A percentile compares a stretch with the other conserved stretches of the same genome.
These are phyloP conservation scores for Nyctibius grandis DNA, from an alignment of 2,797 vertebrate genomes.

Conservation along the genomic window DNA sequence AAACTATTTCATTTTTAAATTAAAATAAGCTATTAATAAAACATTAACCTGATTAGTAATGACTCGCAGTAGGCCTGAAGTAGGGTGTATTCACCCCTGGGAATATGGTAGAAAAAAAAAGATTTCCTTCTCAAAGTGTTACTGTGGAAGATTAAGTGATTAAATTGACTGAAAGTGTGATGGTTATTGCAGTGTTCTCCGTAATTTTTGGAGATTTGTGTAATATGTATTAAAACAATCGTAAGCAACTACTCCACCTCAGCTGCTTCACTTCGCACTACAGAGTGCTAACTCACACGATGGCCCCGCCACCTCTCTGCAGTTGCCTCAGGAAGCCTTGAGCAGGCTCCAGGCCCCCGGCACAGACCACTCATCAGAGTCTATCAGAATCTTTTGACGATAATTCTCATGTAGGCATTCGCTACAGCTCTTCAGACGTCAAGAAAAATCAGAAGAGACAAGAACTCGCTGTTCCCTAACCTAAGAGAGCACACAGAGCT, in stretches of 20 bases:
- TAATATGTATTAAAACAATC: background rate
- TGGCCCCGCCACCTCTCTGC: accelerated
- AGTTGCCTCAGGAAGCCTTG: background rate
- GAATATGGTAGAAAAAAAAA: background rate
- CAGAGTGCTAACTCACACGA: background rate
- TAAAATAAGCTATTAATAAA: conserved; percentile 8
- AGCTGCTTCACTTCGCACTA: background rate
- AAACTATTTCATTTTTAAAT: background rate
- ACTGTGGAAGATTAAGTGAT: background rate
- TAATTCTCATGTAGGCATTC: background rate
- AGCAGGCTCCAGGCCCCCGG: background rate
- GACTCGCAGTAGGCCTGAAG: background rate
- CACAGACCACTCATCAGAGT: background rate
- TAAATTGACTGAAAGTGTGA: background rate
- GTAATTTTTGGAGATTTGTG: background rate
- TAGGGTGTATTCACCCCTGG: background rate
- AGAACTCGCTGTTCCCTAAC: background rate
- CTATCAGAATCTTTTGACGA: background rate
- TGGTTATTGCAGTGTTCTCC: background rate
- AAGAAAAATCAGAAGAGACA: background rate
- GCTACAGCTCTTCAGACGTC: background rate
- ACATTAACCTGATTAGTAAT: background rate
- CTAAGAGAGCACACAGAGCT: background rate
- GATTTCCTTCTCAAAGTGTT: background rate
- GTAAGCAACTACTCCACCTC: accelerated